A percentile compares a stretch with the other conserved stretches of the same genome.
Conservation (phyloP, 1,140 invertebrate species). For the Brachionus calyciflorus region DNA sequence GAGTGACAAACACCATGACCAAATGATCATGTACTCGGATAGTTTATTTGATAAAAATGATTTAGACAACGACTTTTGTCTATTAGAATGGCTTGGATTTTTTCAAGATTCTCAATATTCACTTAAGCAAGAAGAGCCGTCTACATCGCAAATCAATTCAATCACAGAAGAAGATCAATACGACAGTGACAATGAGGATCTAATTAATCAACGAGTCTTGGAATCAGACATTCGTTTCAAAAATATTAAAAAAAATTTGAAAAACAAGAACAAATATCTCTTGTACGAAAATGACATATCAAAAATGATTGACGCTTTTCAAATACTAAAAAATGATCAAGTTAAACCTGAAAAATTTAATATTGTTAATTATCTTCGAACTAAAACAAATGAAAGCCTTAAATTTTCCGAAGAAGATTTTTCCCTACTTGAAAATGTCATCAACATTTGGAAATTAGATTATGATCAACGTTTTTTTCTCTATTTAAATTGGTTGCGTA, state of each 20-base stretch:
- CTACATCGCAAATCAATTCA: neutral
- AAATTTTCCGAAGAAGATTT: neutral
- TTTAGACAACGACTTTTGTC: neutral
- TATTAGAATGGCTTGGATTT: slow-evolving; percentile 23
- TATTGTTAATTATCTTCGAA: neutral
- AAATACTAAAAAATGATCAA: neutral
- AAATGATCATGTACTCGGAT: neutral
- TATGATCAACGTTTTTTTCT: neutral
- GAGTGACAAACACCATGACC: neutral
- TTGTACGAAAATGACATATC: neutral
- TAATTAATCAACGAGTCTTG: neutral
- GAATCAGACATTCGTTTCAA: neutral
- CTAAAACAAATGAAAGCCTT: neutral
- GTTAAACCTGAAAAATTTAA: neutral
- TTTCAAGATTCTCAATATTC: neutral
- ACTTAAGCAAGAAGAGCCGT: neutral
- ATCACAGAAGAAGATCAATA: neutral
- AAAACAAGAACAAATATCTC: neutral
- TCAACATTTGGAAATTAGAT: neutral
- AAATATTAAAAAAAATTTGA: neutral
- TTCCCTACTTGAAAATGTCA: neutral
- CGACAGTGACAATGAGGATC: neutral
- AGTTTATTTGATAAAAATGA: neutral
- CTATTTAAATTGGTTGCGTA: neutral
- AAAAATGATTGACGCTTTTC: neutral